phyloP scores from a whole-genome alignment of 1,140 invertebrate species.

The Solenopsis invicta region DNA sequence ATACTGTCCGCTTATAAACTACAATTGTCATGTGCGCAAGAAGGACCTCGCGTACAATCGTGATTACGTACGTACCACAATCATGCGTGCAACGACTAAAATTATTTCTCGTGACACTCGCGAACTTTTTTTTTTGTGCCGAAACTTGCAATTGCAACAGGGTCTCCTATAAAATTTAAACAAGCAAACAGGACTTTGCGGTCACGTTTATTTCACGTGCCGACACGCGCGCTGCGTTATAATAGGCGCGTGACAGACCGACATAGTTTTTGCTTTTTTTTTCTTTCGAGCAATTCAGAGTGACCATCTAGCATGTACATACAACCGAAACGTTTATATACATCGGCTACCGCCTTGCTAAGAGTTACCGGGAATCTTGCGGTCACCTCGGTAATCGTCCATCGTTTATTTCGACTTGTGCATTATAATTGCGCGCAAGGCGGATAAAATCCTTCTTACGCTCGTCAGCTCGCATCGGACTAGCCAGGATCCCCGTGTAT shows the following conservation, averaged over 20 bases:
- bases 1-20: slow-evolving; percentile 39
- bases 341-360: slow-evolving; percentile 16
- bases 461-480: slow-evolving; percentile 9
- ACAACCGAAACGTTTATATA: slow-evolving; percentile 29
- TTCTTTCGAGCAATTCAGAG: slow-evolving; percentile 29
- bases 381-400: slow-evolving; percentile 78
- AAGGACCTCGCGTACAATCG: slow-evolving; percentile 2
- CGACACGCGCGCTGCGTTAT: slow-evolving; percentile 60
- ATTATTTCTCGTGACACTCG: slow-evolving; percentile 34
- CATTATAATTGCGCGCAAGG: slow-evolving; percentile 79
- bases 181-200: slow-evolving; percentile 52
- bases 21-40: slow-evolving; percentile 22
- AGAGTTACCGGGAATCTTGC: slow-evolving; percentile 70
- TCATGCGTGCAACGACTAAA: slow-evolving; percentile 19
- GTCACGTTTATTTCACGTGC: slow-evolving; percentile 49
- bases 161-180: slow-evolving; percentile 27
- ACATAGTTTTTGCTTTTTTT: neutral
- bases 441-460: slow-evolving; percentile 40
- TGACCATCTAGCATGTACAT: slow-evolving; percentile 39
- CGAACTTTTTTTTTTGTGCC: slow-evolving; percentile 17
- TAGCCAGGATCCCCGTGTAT: slow-evolving; percentile 29
- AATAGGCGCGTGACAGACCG: slow-evolving; percentile 57
- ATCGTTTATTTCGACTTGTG: slow-evolving; percentile 74
- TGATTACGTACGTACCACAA: neutral
- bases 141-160: slow-evolving; percentile 16